Conservation (phyloP, 1,140 invertebrate genomes). For the Rhyacophila brunnea region DNA sequence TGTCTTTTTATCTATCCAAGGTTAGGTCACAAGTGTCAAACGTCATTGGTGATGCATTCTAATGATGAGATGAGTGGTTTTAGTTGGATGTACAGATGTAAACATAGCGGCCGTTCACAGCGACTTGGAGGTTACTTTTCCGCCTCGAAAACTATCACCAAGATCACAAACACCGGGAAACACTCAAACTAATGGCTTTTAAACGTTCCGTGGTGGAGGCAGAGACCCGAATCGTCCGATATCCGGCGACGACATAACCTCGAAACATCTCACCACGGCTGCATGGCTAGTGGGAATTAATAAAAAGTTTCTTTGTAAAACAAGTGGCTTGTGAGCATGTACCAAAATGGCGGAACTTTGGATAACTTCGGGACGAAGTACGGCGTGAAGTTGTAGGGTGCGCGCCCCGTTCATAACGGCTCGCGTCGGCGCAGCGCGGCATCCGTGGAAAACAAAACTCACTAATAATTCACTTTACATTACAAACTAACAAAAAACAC, state of each 20-base stretch:
- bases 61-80: background rate
- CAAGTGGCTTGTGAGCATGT: constrained; percentile 59
- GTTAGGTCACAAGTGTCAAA: constrained; percentile 28
- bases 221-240: constrained; percentile 3
- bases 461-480: too few relatives aligned
- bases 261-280: constrained; percentile 56
- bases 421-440: constrained; percentile 3
- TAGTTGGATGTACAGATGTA: constrained; percentile 15
- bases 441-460: too few relatives aligned
- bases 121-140: constrained; percentile 23
- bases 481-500: too few relatives aligned
- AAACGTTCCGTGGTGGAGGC: constrained; percentile 36
- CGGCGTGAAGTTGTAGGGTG: constrained; percentile 53
- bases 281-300: constrained; percentile 58
- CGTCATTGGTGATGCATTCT: constrained; percentile 51
- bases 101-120: constrained; percentile 12
- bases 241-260: constrained; percentile 43
- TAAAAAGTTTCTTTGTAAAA: constrained; percentile 61
- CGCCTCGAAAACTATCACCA: constrained; percentile 23
- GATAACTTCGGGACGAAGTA: constrained; percentile 57
- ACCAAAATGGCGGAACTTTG: constrained; percentile 59
- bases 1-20: constrained; percentile 15
- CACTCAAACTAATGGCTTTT: constrained; percentile 46
- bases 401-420: constrained; percentile 40
- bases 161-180: constrained; percentile 48